A percentile compares a stretch with the other conserved stretches of the same genome.
phyloP scores from a whole-genome alignment of 2,113 vertebrate genomes.

The Tichodroma muraria region DNA sequence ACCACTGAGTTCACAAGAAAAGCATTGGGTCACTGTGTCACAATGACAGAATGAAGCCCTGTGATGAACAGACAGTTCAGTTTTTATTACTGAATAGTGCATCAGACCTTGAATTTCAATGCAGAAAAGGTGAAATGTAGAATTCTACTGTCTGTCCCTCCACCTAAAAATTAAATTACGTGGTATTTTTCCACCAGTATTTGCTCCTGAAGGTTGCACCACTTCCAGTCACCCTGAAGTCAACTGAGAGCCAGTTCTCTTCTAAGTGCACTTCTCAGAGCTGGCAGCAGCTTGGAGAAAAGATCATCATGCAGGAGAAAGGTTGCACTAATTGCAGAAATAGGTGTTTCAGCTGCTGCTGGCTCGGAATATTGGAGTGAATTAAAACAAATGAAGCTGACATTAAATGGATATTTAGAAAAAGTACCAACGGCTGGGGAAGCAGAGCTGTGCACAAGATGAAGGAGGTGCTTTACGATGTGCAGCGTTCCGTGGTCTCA shows the following conservation, averaged over 20 bases:
- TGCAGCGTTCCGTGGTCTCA: accelerated
- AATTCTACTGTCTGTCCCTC: background rate
- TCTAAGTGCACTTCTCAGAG: background rate
- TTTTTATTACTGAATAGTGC: background rate
- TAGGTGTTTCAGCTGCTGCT: slow-evolving; percentile 36
- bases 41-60: background rate
- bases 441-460: background rate
- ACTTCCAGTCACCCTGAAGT: background rate
- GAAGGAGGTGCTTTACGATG: background rate
- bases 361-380: background rate
- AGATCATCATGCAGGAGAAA: background rate
- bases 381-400: slow-evolving; percentile 28
- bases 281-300: slow-evolving; percentile 17
- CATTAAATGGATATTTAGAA: background rate
- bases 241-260: background rate
- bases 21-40: background rate
- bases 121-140: background rate
- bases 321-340: slow-evolving; percentile 54
- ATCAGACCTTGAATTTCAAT: background rate
- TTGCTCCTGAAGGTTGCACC: background rate
- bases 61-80: background rate
- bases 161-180: background rate
- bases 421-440: background rate
- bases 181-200: background rate
- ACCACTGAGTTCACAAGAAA: background rate